Percentiles rank a stretch among this genome's conserved stretches.
Conservation (phyloP, 2,888 invertebrate genomes). For the Acanthococcus lagerstroemiae region DNA sequence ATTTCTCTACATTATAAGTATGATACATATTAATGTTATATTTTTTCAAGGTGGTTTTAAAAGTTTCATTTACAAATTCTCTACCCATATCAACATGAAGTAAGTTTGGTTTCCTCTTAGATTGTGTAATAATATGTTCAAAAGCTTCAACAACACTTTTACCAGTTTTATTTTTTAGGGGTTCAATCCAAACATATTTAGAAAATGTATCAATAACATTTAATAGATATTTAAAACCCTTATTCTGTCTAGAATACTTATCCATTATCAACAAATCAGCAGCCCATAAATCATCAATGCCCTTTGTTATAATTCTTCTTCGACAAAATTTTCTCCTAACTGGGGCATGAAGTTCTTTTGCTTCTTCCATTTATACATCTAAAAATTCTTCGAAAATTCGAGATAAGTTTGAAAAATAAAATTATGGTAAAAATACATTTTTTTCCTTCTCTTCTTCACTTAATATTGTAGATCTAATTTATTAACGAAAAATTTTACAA, state of each 20-base stretch:
- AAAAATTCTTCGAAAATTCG: neutral
- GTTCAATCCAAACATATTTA: conserved; percentile 17
- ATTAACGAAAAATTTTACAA: neutral
- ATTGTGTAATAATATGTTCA: neutral
- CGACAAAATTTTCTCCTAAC: conserved; percentile 7
- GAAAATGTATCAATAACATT: conserved; percentile 27
- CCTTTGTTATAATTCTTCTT: conserved; percentile 23
- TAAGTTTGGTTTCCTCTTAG: neutral
- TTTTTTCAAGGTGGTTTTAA: conserved; percentile 7
- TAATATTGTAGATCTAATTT: neutral
- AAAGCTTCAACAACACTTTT: neutral
- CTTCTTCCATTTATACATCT: too few relatives aligned
- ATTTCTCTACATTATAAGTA: conserved; percentile 9
- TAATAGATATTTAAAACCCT: conserved; percentile 30
- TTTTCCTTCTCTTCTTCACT: neutral
- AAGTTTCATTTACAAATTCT: neutral
- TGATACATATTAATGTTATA: conserved; percentile 13
- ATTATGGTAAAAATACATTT: neutral
- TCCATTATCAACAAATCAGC: conserved; percentile 28
- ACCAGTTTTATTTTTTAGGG: conserved; percentile 25
- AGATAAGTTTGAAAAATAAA: neutral
- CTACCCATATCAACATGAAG: conserved; percentile 15
- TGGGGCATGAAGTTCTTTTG: conserved; percentile 12
- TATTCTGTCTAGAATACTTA: conserved; percentile 23
- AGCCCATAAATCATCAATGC: conserved; percentile 29